Evolutionary conservation across 2,113 vertebrate genomes (phyloP).

Genomic region (Scomber colias): DNA sequence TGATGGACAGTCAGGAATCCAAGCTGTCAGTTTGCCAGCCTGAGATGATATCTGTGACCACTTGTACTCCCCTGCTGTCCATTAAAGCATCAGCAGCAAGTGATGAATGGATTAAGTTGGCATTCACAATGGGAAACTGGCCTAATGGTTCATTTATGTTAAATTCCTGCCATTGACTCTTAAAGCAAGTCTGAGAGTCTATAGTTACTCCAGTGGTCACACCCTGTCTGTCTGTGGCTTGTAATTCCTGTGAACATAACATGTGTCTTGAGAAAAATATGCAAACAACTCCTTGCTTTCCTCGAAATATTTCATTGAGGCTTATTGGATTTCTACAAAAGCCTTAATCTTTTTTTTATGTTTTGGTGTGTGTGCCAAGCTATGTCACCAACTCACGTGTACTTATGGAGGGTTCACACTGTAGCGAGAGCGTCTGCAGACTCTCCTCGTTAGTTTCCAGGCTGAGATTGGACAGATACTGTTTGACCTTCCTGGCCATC

Average conservation of each 20-base stretch:
- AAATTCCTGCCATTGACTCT: conserved; percentile 14
- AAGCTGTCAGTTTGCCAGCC: not conserved
- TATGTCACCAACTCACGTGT: conserved; percentile 87
- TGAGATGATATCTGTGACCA: not conserved
- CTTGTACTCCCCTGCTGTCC: not conserved
- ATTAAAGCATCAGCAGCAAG: not conserved
- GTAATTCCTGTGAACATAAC: conserved; percentile 14
- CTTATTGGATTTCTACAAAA: no score
- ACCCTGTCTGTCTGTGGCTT: conserved; percentile 19
- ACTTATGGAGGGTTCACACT: conserved; percentile 95
- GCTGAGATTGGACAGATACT: conserved; percentile 95
- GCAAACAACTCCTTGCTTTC: not conserved
- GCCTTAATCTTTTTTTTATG: no score
- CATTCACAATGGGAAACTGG: conserved; percentile 21
- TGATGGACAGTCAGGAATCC: not conserved
- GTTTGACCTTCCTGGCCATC: conserved; percentile 97
- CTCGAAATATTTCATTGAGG: no score
- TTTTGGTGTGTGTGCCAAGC: not conserved
- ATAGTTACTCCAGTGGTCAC: not conserved
- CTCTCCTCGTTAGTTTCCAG: conserved; percentile 97
- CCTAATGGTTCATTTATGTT: not conserved
- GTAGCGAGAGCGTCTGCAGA: conserved; percentile 93
- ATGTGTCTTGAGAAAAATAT: not conserved
- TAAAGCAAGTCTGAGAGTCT: conserved; percentile 12
- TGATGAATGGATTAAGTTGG: conserved; percentile 2